Evolutionary conservation across 2,797 vertebrate genomes (phyloP).

Genomic region (Miichthys miiuy): DNA sequence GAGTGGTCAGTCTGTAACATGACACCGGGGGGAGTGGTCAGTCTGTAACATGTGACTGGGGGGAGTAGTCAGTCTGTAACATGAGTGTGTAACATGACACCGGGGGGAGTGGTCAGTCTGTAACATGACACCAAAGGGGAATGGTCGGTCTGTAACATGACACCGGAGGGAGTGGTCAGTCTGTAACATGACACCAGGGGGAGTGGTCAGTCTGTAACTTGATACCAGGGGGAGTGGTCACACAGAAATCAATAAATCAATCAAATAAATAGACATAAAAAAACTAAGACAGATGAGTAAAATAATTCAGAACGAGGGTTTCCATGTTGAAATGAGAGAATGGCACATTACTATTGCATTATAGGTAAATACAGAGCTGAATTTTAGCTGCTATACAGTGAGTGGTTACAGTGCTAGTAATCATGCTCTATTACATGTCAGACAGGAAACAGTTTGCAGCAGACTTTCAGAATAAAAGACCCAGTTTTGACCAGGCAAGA

Average conservation of each 20-base stretch:
- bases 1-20: neutral
- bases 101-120: neutral
- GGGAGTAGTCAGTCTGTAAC: neutral
- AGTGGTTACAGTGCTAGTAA: conserved; percentile 35
- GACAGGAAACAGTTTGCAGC: conserved; percentile 32
- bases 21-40: neutral
- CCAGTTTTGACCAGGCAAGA: neutral
- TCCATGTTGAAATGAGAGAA: conserved; percentile 23
- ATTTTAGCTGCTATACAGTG: conserved; percentile 25
- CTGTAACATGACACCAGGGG: neutral
- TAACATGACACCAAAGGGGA: neutral
- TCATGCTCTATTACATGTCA: conserved; percentile 48
- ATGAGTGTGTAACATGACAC: no score
- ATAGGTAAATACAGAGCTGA: conserved; percentile 60
- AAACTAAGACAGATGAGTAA: conserved; percentile 19
- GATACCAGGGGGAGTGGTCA: neutral
- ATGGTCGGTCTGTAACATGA: neutral
- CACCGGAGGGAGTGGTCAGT: no score
- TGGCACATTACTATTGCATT: conserved; percentile 65
- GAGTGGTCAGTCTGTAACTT: neutral
- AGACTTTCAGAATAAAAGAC: conserved; percentile 16
- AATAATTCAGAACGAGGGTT: conserved; percentile 8
- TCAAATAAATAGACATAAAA: conserved; percentile 20
- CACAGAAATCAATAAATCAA: conserved; percentile 4
- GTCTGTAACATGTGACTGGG: neutral